Conservation (phyloP, 2,888 invertebrate genomes). For the Brachyptera putata region DNA sequence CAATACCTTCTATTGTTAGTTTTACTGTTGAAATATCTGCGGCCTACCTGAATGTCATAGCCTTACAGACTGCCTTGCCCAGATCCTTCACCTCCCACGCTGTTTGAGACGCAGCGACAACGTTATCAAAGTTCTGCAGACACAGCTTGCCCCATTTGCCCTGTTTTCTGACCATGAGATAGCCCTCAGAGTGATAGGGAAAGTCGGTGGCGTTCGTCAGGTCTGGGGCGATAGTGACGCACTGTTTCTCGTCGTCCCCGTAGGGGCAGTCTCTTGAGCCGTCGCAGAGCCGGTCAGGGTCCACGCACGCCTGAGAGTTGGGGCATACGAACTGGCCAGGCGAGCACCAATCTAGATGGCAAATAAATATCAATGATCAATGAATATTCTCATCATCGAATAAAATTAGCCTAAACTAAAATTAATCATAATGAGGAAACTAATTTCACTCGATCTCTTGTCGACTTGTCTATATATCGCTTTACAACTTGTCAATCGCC, state of each 20-base stretch:
- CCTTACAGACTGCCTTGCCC: conserved; percentile 69
- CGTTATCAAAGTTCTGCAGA: conserved; percentile 60
- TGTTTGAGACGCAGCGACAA: conserved; percentile 54
- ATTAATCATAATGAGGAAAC: no score
- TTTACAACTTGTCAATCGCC: no score
- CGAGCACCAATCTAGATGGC: conserved; percentile 63
- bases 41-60: conserved; percentile 68
- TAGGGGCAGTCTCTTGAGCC: conserved; percentile 65
- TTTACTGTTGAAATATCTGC: no score
- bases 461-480: no score
- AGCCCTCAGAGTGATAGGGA: conserved; percentile 62
- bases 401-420: no score
- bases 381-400: background rate
- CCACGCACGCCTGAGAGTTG: conserved; percentile 65
- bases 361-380: background rate
- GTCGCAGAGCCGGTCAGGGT: conserved; percentile 62
- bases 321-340: conserved; percentile 70
- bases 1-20: no score
- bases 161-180: conserved; percentile 67
- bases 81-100: conserved; percentile 64
- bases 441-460: no score
- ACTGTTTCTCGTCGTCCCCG: conserved; percentile 72
- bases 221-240: conserved; percentile 60
- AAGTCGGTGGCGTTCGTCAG: conserved; percentile 54
- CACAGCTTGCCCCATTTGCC: conserved; percentile 76